phyloP scores from a whole-genome alignment of 2,888 invertebrate genomes.

The Apotomis betuletana region DNA sequence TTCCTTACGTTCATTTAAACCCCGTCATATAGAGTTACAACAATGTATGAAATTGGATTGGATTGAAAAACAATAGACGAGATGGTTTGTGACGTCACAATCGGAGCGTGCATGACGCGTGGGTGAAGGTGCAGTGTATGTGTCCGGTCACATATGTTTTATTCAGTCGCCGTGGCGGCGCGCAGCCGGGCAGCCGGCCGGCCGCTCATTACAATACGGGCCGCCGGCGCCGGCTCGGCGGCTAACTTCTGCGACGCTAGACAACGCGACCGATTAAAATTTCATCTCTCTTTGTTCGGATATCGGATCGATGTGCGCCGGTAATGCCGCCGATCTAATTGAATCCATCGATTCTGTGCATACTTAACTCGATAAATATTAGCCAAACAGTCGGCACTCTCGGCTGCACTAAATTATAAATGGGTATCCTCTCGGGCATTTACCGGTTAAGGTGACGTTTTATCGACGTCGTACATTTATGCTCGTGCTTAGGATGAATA shows the following conservation, averaged over 20 bases:
- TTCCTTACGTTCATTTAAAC: too few relatives aligned
- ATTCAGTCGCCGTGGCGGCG: slow-evolving; percentile 47
- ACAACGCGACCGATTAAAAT: slow-evolving; percentile 79
- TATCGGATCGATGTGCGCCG: slow-evolving; percentile 72
- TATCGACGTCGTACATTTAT: not conserved
- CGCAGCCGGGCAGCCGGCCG: slow-evolving; percentile 50
- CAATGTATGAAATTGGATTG: slow-evolving; percentile 9
- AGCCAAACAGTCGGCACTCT: slow-evolving; percentile 23
- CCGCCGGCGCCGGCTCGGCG: slow-evolving; percentile 62
- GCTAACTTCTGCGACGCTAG: slow-evolving; percentile 69
- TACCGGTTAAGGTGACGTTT: not conserved
- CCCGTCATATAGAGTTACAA: slow-evolving; percentile 4
- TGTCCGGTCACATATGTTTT: slow-evolving; percentile 48
- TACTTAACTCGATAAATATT: slow-evolving; percentile 46
- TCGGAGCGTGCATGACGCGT: slow-evolving; percentile 29
- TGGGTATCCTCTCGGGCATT: not conserved
- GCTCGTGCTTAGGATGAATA: not conserved
- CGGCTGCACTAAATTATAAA: slow-evolving; percentile 6
- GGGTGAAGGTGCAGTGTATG: slow-evolving; percentile 36
- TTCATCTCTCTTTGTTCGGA: slow-evolving; percentile 79
- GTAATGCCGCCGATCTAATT: slow-evolving; percentile 67
- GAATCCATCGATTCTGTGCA: slow-evolving; percentile 62
- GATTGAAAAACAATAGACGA: slow-evolving; percentile 19
- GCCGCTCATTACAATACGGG: slow-evolving; percentile 70
- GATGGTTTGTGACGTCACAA: slow-evolving; percentile 28